Evolutionary conservation across 1,140 invertebrate species (phyloP).

Genomic region (Tachypleus tridentatus): DNA sequence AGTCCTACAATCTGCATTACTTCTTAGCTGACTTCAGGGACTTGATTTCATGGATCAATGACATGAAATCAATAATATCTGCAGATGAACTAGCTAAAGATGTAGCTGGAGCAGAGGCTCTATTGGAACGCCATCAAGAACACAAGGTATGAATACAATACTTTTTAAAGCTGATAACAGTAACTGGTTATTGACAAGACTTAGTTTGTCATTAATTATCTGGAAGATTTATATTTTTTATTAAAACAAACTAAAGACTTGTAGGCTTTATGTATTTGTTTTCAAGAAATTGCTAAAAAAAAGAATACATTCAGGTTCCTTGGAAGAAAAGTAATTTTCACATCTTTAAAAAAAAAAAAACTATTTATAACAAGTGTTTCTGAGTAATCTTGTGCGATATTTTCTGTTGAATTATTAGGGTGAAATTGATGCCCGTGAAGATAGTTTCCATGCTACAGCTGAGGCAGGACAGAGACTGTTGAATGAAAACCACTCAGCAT

Average conservation of each 20-base stretch:
- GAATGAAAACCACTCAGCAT: conserved; percentile 67
- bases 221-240: too few species aligned
- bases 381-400: conserved; percentile 61
- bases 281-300: too few species aligned
- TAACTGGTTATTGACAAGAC: too few species aligned
- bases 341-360: too few species aligned
- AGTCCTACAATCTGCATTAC: conserved; percentile 87
- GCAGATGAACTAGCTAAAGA: conserved; percentile 98
- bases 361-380: too few species aligned
- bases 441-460: conserved; percentile 77
- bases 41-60: conserved; percentile 92
- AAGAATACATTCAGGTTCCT: too few species aligned
- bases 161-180: too few species aligned
- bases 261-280: too few species aligned
- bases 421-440: conserved; percentile 93
- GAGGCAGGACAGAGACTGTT: conserved; percentile 75
- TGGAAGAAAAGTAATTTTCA: too few species aligned
- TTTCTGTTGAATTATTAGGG: conserved; percentile 80
- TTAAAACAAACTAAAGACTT: too few species aligned
- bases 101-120: conserved; percentile 91
- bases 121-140: conserved; percentile 93
- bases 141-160: conserved; percentile 49
- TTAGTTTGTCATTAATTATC: neutral
- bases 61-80: conserved; percentile 92
- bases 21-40: conserved; percentile 97